These are phyloP conservation scores for Geotria australis DNA, from an alignment of 2,797 vertebrate genomes.

Conservation along the genomic window DNA sequence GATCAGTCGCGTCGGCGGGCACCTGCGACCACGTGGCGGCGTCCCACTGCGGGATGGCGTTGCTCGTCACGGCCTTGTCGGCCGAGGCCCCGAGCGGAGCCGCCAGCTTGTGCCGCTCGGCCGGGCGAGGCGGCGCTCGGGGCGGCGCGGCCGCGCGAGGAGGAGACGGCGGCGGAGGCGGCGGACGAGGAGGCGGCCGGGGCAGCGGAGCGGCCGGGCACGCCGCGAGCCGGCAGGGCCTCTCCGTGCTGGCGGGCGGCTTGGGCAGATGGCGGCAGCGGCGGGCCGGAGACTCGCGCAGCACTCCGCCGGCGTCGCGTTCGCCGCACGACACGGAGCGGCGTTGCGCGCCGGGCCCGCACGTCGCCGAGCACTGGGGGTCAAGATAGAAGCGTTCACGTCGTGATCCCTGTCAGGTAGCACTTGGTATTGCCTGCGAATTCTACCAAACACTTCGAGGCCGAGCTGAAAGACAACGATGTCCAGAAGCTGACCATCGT, in stretches of 20 bases:
- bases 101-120: background rate
- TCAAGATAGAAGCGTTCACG: too few species aligned
- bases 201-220: background rate
- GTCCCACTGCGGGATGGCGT: too few species aligned
- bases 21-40: too few species aligned
- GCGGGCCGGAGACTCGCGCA: conserved; percentile 32
- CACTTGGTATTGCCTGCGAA: too few species aligned
- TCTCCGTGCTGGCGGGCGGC: conserved; percentile 28
- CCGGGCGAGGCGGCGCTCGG: background rate
- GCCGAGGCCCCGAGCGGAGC: too few species aligned
- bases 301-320: conserved; percentile 26
- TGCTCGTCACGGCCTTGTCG: too few species aligned
- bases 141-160: background rate
- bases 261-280: conserved; percentile 54
- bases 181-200: background rate
- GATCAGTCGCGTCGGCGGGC: too few species aligned
- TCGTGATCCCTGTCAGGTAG: too few species aligned
- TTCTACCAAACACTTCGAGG: too few species aligned
- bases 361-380: conserved; percentile 45
- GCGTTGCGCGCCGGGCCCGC: conserved; percentile 34
- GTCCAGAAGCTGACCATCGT: too few species aligned
- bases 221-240: conserved; percentile 13
- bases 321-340: conserved; percentile 54
- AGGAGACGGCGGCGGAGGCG: background rate
- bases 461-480: too few species aligned